phyloP scores from a whole-genome alignment of 1,140 invertebrate genomes.

The Anastrepha ludens region DNA sequence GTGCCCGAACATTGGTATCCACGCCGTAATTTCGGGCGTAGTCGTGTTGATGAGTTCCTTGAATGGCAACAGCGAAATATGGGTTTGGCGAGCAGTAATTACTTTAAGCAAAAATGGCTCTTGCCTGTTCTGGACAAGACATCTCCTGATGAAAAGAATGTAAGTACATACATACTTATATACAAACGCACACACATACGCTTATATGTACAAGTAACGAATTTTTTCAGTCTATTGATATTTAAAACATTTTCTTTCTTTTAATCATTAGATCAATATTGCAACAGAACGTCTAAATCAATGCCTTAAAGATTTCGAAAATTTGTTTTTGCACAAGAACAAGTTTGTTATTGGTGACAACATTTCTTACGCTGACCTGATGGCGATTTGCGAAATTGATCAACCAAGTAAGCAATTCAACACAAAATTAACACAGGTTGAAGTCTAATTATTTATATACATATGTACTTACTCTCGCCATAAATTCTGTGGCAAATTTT shows the following conservation, averaged over 20 bases:
- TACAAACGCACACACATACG: too few species aligned
- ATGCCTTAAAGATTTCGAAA: slow-evolving; percentile 78
- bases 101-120: slow-evolving; percentile 80
- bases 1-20: slow-evolving; percentile 85
- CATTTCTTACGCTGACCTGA: slow-evolving; percentile 84
- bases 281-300: slow-evolving; percentile 77
- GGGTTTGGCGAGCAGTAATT: slow-evolving; percentile 80
- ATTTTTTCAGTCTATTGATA: too few species aligned
- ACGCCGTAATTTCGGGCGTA: slow-evolving; percentile 79
- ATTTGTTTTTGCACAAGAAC: slow-evolving; percentile 78
- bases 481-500: too few species aligned
- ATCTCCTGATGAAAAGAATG: slow-evolving; percentile 67
- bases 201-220: too few species aligned
- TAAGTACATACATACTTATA: slow-evolving; percentile 55
- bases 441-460: too few species aligned
- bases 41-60: slow-evolving; percentile 87
- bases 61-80: slow-evolving; percentile 91
- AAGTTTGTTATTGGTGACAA: slow-evolving; percentile 83
- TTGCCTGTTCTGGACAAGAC: slow-evolving; percentile 75
- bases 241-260: neutral
- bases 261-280: slow-evolving; percentile 61
- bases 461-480: too few species aligned
- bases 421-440: too few species aligned
- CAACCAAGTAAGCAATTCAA: slow-evolving; percentile 79
- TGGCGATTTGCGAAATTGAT: slow-evolving; percentile 88